Evolutionary conservation across 1,140 invertebrate genomes (phyloP).

Genomic region (Drosophila tristis): DNA sequence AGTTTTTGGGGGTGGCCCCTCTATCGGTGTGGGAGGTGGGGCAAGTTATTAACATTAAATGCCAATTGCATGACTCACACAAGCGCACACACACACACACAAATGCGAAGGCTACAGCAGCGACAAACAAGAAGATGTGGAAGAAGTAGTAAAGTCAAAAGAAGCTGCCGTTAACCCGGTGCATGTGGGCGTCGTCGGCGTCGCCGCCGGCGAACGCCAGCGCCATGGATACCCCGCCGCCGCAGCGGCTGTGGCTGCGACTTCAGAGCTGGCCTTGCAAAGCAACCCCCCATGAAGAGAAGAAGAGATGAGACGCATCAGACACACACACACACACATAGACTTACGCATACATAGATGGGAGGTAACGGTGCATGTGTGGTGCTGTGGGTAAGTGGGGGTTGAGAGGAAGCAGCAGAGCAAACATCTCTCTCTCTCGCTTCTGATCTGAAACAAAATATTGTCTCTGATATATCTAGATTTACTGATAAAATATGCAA

Average conservation of each 20-base stretch:
- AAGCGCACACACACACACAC: constrained; percentile 22
- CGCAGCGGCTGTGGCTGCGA: constrained; percentile 25
- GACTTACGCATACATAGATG: not conserved
- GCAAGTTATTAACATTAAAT: constrained; percentile 51
- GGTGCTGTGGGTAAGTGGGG: constrained; percentile 6
- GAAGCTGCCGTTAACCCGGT: constrained; percentile 61
- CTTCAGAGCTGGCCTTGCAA: constrained; percentile 67
- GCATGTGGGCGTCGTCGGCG: constrained; percentile 66
- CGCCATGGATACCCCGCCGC: constrained; percentile 4
- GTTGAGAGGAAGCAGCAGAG: constrained; percentile 20
- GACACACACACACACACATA: constrained; percentile 24
- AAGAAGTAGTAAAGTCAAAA: constrained; percentile 14
- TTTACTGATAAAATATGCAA: constrained; percentile 16
- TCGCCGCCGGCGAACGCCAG: constrained; percentile 34
- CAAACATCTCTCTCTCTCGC: constrained; percentile 18
- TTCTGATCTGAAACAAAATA: constrained; percentile 1
- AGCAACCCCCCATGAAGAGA: constrained; percentile 72
- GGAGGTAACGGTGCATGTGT: constrained; percentile 57
- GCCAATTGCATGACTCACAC: constrained; percentile 69
- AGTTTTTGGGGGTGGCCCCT: too few species aligned
- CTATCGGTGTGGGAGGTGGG: constrained; percentile 30
- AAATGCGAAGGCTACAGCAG: not conserved
- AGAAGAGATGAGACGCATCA: constrained; percentile 36
- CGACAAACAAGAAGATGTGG: constrained; percentile 18
- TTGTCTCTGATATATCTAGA: not conserved